phyloP scores from a whole-genome alignment of 1,140 invertebrate genomes.

The Procambarus virginalis region DNA sequence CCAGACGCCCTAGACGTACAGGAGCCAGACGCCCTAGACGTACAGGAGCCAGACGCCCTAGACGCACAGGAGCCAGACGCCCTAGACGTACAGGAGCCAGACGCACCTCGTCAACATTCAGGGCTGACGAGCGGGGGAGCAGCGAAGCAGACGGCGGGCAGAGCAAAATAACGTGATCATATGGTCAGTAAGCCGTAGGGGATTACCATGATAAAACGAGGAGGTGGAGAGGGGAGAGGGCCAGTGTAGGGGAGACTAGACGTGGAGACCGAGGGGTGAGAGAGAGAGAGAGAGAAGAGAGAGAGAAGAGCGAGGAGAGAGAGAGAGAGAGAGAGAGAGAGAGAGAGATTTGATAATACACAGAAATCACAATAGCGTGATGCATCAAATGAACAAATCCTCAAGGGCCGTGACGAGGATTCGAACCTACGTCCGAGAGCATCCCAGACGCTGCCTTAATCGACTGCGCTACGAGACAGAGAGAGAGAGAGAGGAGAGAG shows the following conservation, averaged over 20 bases:
- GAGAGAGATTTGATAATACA: neutral
- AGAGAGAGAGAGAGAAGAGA: neutral
- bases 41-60: too few relatives aligned
- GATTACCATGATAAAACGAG: conserved; percentile 48
- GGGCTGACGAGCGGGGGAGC: conserved; percentile 21
- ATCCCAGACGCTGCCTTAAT: too few relatives aligned
- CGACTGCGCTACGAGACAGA: neutral
- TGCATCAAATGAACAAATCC: too few relatives aligned
- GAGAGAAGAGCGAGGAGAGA: neutral
- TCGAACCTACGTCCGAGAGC: too few relatives aligned
- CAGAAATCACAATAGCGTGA: too few relatives aligned
- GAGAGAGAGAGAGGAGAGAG: neutral
- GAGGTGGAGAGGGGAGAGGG: neutral
- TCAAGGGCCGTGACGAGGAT: too few relatives aligned
- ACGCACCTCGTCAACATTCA: conserved; percentile 42
- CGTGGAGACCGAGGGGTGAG: neutral
- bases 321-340: neutral
- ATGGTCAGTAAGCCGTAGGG: conserved; percentile 51
- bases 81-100: neutral
- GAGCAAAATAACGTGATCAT: conserved; percentile 44
- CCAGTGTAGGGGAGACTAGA: neutral
- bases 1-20: neutral
- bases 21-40: neutral
- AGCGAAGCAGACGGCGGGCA: conserved; percentile 24
- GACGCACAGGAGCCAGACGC: neutral